These are phyloP conservation scores for Cremastobaeus sp. DNA, from an alignment of 2,888 invertebrate genomes.

Conservation along the genomic window DNA sequence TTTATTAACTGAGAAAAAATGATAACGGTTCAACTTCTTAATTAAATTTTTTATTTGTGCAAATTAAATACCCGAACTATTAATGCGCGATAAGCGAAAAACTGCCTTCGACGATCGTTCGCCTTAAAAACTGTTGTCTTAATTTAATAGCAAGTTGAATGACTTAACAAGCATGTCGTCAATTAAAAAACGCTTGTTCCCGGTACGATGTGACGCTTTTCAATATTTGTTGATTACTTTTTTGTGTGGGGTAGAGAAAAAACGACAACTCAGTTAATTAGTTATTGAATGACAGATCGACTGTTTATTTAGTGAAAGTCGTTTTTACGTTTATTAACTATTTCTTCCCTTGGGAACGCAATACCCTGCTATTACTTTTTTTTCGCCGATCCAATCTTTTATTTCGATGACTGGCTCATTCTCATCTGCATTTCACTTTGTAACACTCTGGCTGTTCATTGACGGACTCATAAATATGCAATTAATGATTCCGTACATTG, in stretches of 20 bases:
- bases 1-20: too few species aligned
- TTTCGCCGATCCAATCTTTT: conserved; percentile 43
- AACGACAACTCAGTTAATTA: conserved; percentile 29
- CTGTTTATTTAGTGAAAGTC: conserved; percentile 32
- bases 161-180: conserved; percentile 46
- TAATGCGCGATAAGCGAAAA: conserved; percentile 14
- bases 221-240: conserved; percentile 45
- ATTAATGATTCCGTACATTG: conserved; percentile 47
- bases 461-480: conserved; percentile 52
- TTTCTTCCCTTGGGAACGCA: conserved; percentile 8
- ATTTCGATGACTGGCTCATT: conserved; percentile 51
- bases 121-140: conserved; percentile 36
- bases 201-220: conserved; percentile 27
- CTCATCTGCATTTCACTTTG: conserved; percentile 55
- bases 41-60: too few species aligned
- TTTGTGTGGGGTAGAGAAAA: conserved; percentile 13
- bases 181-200: conserved; percentile 36
- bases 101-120: conserved; percentile 30
- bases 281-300: conserved; percentile 36
- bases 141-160: conserved; percentile 21
- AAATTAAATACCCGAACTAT: conserved; percentile 36
- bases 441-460: conserved; percentile 45
- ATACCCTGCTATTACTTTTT: conserved; percentile 24
- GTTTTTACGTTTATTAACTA: conserved; percentile 11
- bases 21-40: too few species aligned